Percentiles rank a stretch among this genome's conserved stretches.
Evolutionary conservation across 2,888 invertebrate species (phyloP).

Genomic region (Choreutis nemorana): DNA sequence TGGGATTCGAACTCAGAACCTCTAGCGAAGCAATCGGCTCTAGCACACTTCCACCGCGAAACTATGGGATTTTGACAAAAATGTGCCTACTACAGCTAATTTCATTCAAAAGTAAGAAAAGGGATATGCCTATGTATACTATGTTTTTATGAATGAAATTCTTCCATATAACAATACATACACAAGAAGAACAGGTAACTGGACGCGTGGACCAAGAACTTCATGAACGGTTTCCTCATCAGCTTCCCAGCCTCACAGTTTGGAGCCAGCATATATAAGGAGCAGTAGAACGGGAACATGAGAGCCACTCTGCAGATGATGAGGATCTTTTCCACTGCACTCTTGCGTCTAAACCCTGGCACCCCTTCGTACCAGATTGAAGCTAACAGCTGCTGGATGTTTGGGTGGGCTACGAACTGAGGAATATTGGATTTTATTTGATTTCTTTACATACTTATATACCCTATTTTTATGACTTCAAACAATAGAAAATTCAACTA

Average conservation of each 20-base stretch:
- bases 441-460: too few relatives aligned
- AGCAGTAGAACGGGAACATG: constrained; percentile 87
- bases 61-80: too few relatives aligned
- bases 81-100: not conserved
- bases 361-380: constrained; percentile 96
- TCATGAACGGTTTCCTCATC: constrained; percentile 95
- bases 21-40: too few relatives aligned
- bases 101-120: too few relatives aligned
- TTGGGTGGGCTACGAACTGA: constrained; percentile 94
- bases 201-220: constrained; percentile 93
- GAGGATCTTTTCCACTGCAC: constrained; percentile 74
- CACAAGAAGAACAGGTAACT: constrained; percentile 93
- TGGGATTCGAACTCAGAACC: too few relatives aligned
- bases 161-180: constrained; percentile 59
- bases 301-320: constrained; percentile 79
- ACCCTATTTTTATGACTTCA: too few relatives aligned
- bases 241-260: constrained; percentile 81
- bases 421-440: too few relatives aligned
- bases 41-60: too few relatives aligned
- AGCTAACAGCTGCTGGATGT: constrained; percentile 90
- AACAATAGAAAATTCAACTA: constrained; percentile 1
- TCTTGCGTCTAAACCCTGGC: constrained; percentile 90
- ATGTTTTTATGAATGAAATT: not conserved
- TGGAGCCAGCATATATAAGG: constrained; percentile 85
- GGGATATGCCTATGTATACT: not conserved